Percentiles rank a stretch among this genome's conserved stretches.
Conservation (phyloP, 30 jellyfish, hydroid and myxozoan species). For the Pseudorhiza aurosa region DNA sequence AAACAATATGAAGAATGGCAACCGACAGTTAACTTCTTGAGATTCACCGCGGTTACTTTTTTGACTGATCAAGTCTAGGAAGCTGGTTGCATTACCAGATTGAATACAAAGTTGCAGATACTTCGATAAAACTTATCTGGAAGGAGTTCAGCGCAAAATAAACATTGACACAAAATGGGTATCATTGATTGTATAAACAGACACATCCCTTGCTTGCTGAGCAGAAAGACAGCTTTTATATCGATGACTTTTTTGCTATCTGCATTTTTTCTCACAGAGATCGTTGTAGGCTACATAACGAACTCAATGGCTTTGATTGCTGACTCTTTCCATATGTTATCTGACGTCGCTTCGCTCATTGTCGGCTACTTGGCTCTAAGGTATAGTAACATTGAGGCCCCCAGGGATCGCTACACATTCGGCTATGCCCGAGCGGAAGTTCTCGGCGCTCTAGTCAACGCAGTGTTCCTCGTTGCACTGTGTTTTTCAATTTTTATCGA, state of each 20-base stretch:
- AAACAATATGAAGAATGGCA: too few species aligned
- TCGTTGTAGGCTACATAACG: constrained; percentile 93
- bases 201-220: constrained; percentile 83
- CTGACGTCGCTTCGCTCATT: constrained; percentile 94
- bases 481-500: constrained; percentile 91
- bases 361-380: constrained; percentile 92
- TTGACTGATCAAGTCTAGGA: too few species aligned
- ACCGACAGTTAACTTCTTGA: too few species aligned
- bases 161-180: too few species aligned
- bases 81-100: too few species aligned
- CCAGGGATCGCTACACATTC: constrained; percentile 82
- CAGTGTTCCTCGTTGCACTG: constrained; percentile 96
- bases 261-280: constrained; percentile 85
- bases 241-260: constrained; percentile 88
- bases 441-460: constrained; percentile 96
- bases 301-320: constrained; percentile 99
- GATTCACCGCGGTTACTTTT: too few species aligned
- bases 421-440: constrained; percentile 98
- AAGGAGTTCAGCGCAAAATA: too few species aligned
- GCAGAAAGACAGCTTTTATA: constrained; percentile 83
- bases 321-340: constrained; percentile 96
- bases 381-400: constrained; percentile 71
- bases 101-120: too few species aligned
- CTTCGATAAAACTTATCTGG: too few species aligned
- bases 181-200: constrained; percentile 67